Evolutionary conservation across 23 tunicate species (phyloP).

Genomic region (Aplidium turbinatum): DNA sequence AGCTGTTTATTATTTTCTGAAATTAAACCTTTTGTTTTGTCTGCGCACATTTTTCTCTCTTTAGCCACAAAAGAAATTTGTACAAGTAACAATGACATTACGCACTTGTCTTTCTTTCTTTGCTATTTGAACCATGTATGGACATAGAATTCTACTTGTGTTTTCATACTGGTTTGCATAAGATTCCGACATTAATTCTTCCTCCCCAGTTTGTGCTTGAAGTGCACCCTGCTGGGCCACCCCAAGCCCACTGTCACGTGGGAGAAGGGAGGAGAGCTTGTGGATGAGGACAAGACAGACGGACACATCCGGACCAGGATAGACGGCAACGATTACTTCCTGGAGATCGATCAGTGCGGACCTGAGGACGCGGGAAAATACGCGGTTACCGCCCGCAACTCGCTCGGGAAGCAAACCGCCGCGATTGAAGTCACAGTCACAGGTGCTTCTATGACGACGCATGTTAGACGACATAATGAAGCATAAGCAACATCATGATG

Average conservation of each 20-base stretch:
- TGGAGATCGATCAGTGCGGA: slow-evolving; percentile 64
- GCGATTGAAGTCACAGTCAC: slow-evolving; percentile 65
- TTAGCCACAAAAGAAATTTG: too few relatives aligned
- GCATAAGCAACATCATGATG: too few relatives aligned
- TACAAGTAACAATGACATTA: too few relatives aligned
- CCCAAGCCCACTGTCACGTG: slow-evolving; percentile 94
- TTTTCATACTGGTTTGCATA: background rate
- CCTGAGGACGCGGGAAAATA: slow-evolving; percentile 76
- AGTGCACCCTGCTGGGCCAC: slow-evolving; percentile 94
- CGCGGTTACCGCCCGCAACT: slow-evolving; percentile 83
- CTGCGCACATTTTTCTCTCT: too few relatives aligned
- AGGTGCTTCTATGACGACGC: too few relatives aligned
- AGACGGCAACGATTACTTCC: slow-evolving; percentile 83
- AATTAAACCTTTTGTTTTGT: too few relatives aligned
- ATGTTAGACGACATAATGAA: too few relatives aligned
- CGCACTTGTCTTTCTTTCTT: too few relatives aligned
- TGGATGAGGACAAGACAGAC: slow-evolving; percentile 70
- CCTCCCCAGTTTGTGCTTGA: slow-evolving; percentile 60
- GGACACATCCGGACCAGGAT: slow-evolving; percentile 63
- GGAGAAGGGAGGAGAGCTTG: slow-evolving; percentile 87
- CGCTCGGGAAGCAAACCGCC: slow-evolving; percentile 95
- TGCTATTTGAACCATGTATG: too few relatives aligned
- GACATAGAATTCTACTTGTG: background rate
- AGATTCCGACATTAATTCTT: too few relatives aligned
- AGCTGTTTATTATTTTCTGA: too few relatives aligned